phyloP scores from a whole-genome alignment of 2,797 vertebrate genomes.

The Jordanella pulchra region DNA sequence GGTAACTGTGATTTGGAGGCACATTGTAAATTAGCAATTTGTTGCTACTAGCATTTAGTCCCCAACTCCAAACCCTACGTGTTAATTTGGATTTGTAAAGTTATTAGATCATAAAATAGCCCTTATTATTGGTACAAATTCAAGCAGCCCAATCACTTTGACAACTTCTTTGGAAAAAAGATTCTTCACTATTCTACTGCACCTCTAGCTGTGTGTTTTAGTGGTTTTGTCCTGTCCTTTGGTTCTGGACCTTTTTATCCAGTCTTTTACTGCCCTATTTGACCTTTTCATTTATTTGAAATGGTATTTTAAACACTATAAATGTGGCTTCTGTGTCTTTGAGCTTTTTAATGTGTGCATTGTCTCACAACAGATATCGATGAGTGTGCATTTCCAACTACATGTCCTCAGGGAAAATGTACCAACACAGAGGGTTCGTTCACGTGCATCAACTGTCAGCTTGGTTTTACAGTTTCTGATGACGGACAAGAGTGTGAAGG shows the following conservation, averaged over 20 bases:
- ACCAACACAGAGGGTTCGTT: slow-evolving; percentile 86
- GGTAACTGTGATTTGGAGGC: no score
- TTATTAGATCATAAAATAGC: no score
- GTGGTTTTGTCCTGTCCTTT: no score
- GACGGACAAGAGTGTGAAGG: slow-evolving; percentile 77
- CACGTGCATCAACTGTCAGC: slow-evolving; percentile 77
- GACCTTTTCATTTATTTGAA: background rate
- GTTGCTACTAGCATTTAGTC: no score
- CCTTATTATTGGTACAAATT: no score
- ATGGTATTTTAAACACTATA: background rate
- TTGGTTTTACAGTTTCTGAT: slow-evolving; percentile 80
- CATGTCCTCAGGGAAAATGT: slow-evolving; percentile 84
- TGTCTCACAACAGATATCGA: slow-evolving; percentile 73
- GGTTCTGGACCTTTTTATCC: background rate
- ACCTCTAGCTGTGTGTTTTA: no score
- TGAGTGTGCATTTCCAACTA: slow-evolving; percentile 70
- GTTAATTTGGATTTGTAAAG: no score
- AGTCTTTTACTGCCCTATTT: background rate
- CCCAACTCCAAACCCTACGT: no score
- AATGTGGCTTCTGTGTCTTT: slow-evolving; percentile 11
- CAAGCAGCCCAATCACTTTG: no score
- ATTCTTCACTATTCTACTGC: no score
- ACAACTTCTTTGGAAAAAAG: no score
- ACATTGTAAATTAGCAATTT: no score
- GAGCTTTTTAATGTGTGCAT: slow-evolving; percentile 18